Evolutionary conservation across 30 jellyfish, hydroid and myxozoan genomes (phyloP), one percentile per base, ranked within the genome.

Genomic region (Cassiopea xamachana): DNA sequence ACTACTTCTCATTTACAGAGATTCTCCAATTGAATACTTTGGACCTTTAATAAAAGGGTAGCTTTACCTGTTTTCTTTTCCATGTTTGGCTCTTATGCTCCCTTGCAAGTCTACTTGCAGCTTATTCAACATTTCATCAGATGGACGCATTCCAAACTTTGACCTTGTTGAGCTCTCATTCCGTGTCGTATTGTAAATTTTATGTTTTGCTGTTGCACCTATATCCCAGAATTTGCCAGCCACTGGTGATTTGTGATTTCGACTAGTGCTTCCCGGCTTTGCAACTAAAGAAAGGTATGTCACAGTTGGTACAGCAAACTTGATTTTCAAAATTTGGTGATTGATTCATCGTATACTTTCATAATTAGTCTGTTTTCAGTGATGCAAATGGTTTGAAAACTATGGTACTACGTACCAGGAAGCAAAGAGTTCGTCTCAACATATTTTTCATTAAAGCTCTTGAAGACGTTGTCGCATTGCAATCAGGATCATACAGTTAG

Each of bases 41-140:
- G 64, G 10, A 55, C 12, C 7, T 55, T 3, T 3, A 55, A 10
- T 55, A 3, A 10, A 10, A 55, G 64, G 12, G 74, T 64, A 9
- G 27, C 27, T 2, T 2, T 67, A 86, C 93, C 93, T 86, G 88
- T 86, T 86, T 6, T 8, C 18, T 2, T 5, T 5, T 2, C 43
- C 83, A 13, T 19, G 10, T 4, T 27, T 74, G 1, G 74, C 2
- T 75, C 46, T 75, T 16, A 64, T 19, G 16, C 45, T n/a, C 43
- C 76, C 90, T 2, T 17, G 73, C 14, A 88, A 82, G 75, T 78
- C 95, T 12, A 88, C 86, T 79, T 88, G 95, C 48, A 88, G 59
- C 69, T 88, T 88, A 45, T 88, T 79, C 48, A 79, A 71, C 46
- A 51, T 78, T 59, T 79, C 95, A 59, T 73, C 82, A 45, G 92